Percentiles rank a stretch among this genome's conserved stretches.
Conservation (phyloP, 1,140 invertebrate genomes). For the Caenorhabditis inopinata region DNA sequence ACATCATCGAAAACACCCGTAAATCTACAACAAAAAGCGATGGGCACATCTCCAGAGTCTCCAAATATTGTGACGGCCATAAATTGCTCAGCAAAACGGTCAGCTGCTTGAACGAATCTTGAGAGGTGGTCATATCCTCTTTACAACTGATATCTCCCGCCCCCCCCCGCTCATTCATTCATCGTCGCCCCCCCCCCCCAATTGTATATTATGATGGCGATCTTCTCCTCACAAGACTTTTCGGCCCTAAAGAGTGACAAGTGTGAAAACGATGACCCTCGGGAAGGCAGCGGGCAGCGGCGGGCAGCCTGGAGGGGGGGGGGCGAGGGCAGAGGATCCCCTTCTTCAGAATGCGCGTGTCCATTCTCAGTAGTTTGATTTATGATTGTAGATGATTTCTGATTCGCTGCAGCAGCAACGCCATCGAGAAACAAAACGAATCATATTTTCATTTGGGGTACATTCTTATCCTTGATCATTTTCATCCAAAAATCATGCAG, state of each 20-base stretch:
- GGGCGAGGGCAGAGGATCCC: not conserved
- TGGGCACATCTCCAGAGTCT: not conserved
- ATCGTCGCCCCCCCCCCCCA: no score
- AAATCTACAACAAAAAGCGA: no score
- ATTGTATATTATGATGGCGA: constrained; percentile 21
- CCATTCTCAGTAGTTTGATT: not conserved
- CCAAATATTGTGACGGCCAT: not conserved
- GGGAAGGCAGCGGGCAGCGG: no score
- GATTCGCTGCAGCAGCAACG: not conserved
- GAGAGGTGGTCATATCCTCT: no score
- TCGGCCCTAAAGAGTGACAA: not conserved
- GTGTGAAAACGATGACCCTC: constrained; percentile 27
- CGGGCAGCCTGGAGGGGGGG: no score
- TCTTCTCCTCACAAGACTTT: not conserved
- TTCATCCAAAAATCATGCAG: no score
- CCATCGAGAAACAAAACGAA: not conserved
- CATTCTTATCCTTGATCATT: no score
- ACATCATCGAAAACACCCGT: no score
- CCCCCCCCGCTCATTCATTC: no score
- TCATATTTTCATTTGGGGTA: no score
- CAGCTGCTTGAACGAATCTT: not conserved
- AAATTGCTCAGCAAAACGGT: not conserved
- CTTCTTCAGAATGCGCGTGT: not conserved
- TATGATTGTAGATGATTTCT: not conserved
- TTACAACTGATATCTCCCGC: no score